Conservation (phyloP, 2,797 vertebrate species). For the Arnoldichthys spilopterus region DNA sequence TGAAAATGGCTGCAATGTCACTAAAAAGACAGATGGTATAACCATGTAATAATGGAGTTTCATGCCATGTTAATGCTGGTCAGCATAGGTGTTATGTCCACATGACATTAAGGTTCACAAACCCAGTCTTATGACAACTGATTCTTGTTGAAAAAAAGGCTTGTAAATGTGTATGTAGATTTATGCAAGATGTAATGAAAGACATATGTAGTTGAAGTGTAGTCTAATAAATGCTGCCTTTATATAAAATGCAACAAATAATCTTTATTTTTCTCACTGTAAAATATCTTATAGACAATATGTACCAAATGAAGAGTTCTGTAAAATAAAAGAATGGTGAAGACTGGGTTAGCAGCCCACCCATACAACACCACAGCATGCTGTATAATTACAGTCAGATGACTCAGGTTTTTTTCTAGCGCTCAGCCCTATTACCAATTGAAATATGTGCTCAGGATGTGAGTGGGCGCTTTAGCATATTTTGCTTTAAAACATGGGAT, state of each 20-base stretch:
- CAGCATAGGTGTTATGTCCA: too few relatives aligned
- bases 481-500: constrained; percentile 17
- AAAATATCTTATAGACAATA: not conserved
- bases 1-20: too few relatives aligned
- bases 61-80: too few relatives aligned
- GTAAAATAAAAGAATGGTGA: not conserved
- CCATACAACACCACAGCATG: constrained; percentile 15
- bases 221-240: not conserved
- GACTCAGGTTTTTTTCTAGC: constrained; percentile 24
- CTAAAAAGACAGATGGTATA: too few relatives aligned
- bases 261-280: not conserved
- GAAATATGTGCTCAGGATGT: constrained; percentile 18
- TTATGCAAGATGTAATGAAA: not conserved
- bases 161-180: not conserved
- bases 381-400: constrained; percentile 16
- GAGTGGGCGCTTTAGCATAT: constrained; percentile 16
- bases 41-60: too few relatives aligned
- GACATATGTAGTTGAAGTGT: not conserved
- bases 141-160: too few relatives aligned
- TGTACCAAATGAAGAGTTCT: not conserved
- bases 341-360: constrained; percentile 2
- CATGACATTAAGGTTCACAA: too few relatives aligned
- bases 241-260: not conserved
- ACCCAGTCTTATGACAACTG: too few relatives aligned
- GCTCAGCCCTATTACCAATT: constrained; percentile 16